Conservation (phyloP, 30 jellyfish, hydroid and myxozoan species). For the Turritopsis dohrnii region DNA sequence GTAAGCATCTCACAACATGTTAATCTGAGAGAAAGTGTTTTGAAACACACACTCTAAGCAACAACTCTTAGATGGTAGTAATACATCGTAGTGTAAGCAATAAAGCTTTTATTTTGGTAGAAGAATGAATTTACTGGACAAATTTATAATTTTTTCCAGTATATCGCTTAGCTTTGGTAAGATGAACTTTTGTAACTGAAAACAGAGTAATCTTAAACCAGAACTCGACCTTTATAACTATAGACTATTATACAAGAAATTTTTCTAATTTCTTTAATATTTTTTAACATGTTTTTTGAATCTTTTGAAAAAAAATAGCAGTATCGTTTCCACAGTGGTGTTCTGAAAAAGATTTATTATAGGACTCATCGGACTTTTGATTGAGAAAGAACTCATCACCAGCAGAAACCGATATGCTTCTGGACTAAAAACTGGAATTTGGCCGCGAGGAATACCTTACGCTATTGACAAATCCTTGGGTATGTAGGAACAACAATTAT, state of each 20-base stretch:
- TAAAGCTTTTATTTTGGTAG: background rate
- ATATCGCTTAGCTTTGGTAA: background rate
- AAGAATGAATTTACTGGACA: background rate
- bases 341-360: no score
- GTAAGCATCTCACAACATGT: background rate
- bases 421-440: constrained; percentile 36
- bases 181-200: no score
- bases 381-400: background rate
- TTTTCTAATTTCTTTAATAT: background rate
- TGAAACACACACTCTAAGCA: background rate
- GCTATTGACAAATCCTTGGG: constrained; percentile 34
- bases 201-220: no score
- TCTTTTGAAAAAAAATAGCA: background rate
- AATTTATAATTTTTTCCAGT: background rate
- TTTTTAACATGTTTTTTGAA: background rate
- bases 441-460: constrained; percentile 46
- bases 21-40: no score
- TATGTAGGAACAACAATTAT: background rate
- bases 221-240: no score
- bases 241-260: background rate
- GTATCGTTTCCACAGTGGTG: background rate
- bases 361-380: background rate
- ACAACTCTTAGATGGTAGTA: background rate
- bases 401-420: background rate
- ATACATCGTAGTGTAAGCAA: background rate